These are phyloP conservation scores for Melanotaenia trifasciata DNA, from an alignment of 2,797 vertebrate species.

Conservation along the genomic window DNA sequence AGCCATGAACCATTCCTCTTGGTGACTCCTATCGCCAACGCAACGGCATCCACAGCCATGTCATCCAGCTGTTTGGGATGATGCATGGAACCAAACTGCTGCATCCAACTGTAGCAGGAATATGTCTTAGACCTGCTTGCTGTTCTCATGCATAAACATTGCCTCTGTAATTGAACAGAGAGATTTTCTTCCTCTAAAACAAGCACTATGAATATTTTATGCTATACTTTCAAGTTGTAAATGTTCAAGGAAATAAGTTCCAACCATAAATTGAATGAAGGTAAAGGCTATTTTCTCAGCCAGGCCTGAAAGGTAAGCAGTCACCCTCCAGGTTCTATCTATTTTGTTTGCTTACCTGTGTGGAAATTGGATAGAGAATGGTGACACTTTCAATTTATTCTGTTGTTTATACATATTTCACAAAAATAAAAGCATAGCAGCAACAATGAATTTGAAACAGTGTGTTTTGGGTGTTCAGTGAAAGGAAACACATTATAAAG, in stretches of 20 bases:
- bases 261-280: slow-evolving; percentile 63
- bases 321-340: slow-evolving; percentile 46
- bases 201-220: slow-evolving; percentile 79
- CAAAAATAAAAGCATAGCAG: slow-evolving; percentile 35
- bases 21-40: not conserved
- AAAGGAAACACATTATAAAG: slow-evolving; percentile 22
- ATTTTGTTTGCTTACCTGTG: slow-evolving; percentile 52
- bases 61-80: slow-evolving; percentile 56
- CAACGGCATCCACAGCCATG: slow-evolving; percentile 19
- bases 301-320: slow-evolving; percentile 59
- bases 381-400: slow-evolving; percentile 36
- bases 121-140: slow-evolving; percentile 55
- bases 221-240: slow-evolving; percentile 67
- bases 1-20: slow-evolving; percentile 52
- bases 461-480: slow-evolving; percentile 29
- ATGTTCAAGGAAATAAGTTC: slow-evolving; percentile 67
- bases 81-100: slow-evolving; percentile 67
- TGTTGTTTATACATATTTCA: slow-evolving; percentile 28
- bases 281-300: slow-evolving; percentile 59
- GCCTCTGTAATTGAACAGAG: slow-evolving; percentile 68
- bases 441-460: slow-evolving; percentile 35
- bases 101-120: slow-evolving; percentile 55
- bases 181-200: slow-evolving; percentile 63
- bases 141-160: slow-evolving; percentile 73
- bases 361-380: slow-evolving; percentile 40